Conservation (phyloP, 2,113 vertebrate genomes). For the Nansenia antarctica region DNA sequence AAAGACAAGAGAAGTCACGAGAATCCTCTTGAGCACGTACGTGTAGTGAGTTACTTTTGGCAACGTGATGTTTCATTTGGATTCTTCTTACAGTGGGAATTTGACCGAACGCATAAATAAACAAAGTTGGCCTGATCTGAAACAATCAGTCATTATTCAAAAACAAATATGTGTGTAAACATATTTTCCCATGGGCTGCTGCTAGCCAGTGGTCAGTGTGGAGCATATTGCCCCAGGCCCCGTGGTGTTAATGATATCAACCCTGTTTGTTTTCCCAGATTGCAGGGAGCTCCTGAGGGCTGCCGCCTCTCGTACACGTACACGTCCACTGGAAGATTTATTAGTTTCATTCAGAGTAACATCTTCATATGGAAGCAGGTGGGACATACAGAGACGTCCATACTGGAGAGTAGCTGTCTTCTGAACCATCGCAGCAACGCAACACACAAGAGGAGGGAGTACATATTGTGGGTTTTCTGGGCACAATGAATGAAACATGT, state of each 20-base stretch:
- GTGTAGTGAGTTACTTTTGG: constrained; percentile 43
- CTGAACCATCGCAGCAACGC: too few relatives aligned
- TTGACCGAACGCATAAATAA: constrained; percentile 27
- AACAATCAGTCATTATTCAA: constrained; percentile 16
- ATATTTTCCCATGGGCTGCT: constrained; percentile 33
- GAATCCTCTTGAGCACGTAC: neutral
- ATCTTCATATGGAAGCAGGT: neutral
- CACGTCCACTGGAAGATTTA: constrained; percentile 26
- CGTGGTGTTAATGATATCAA: constrained; percentile 31
- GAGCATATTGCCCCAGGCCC: neutral
- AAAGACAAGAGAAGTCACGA: neutral
- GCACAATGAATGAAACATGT: neutral
- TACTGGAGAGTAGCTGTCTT: neutral
- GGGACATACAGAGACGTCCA: neutral
- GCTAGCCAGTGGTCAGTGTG: neutral
- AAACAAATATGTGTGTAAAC: constrained; percentile 36
- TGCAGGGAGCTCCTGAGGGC: neutral
- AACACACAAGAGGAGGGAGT: too few relatives aligned
- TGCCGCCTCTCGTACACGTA: constrained; percentile 20
- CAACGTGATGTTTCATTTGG: constrained; percentile 35
- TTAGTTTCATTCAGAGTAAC: constrained; percentile 19
- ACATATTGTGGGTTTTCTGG: too few relatives aligned
- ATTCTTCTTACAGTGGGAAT: constrained; percentile 1
- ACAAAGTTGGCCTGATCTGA: constrained; percentile 9
- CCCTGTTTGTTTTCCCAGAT: constrained; percentile 32